These are phyloP conservation scores for Willisornis vidua DNA, from an alignment of 2,113 vertebrate genomes.

Conservation along the genomic window DNA sequence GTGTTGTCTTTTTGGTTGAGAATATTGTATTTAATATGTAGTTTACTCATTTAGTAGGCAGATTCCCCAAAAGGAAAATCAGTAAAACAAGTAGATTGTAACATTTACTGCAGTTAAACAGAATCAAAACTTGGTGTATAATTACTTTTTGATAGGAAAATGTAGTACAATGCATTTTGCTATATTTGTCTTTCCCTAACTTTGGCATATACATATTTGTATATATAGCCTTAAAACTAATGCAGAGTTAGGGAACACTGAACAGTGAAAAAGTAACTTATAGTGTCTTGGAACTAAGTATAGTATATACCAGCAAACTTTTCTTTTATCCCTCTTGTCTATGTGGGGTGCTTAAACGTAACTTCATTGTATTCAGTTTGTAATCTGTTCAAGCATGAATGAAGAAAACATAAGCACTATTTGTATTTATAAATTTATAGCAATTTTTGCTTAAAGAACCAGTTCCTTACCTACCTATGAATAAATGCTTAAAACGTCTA, in stretches of 20 bases:
- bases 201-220: constrained; percentile 80
- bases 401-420: constrained; percentile 75
- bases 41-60: constrained; percentile 74
- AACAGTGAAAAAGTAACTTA: constrained; percentile 74
- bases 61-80: constrained; percentile 73
- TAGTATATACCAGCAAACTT: constrained; percentile 75
- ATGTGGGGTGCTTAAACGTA: constrained; percentile 75
- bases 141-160: constrained; percentile 75
- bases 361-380: constrained; percentile 80
- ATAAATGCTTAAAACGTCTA: constrained; percentile 78
- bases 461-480: constrained; percentile 69
- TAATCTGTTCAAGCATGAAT: constrained; percentile 78
- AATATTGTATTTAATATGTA: constrained; percentile 73
- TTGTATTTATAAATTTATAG: constrained; percentile 80
- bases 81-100: constrained; percentile 75
- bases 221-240: constrained; percentile 81
- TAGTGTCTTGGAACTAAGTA: constrained; percentile 75
- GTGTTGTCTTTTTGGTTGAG: constrained; percentile 76
- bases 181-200: constrained; percentile 74
- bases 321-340: constrained; percentile 76
- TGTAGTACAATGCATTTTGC: constrained; percentile 74
- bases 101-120: constrained; percentile 66
- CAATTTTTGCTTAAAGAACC: constrained; percentile 73
- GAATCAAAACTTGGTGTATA: constrained; percentile 75
- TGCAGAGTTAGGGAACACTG: constrained; percentile 75